Conservation (phyloP, 2,113 vertebrate species). For the Nyctereutes procyonoides region DNA sequence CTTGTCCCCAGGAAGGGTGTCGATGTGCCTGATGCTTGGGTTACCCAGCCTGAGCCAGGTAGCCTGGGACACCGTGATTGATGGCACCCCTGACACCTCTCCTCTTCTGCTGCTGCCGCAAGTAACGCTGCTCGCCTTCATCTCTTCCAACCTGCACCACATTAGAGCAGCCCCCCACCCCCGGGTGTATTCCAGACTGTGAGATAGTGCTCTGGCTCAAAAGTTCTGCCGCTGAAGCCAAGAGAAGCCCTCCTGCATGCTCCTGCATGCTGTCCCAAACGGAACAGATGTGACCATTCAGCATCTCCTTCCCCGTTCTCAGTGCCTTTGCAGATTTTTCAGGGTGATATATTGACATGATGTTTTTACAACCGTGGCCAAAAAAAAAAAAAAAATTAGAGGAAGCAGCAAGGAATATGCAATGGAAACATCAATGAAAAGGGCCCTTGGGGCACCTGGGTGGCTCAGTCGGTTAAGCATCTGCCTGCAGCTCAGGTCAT, state of each 20-base stretch:
- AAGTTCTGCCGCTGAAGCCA: not conserved
- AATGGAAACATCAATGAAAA: not conserved
- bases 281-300: not conserved
- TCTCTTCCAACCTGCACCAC: not conserved
- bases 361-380: not conserved
- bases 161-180: fast-evolving
- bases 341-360: not conserved
- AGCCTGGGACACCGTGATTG: not conserved
- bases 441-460: not conserved
- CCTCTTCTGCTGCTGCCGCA: not conserved
- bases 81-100: not conserved
- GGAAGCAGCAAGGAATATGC: not conserved
- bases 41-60: not conserved
- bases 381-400: not conserved
- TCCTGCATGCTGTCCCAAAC: not conserved
- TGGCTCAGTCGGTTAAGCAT: too few species aligned
- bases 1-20: not conserved
- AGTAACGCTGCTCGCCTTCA: not conserved
- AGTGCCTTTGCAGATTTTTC: not conserved
- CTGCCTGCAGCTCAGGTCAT: too few species aligned
- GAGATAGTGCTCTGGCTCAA: not conserved
- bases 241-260: not conserved
- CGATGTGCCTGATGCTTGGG: fast-evolving
- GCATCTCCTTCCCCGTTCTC: not conserved
- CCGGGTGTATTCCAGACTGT: not conserved